A percentile compares a stretch with the other conserved stretches of the same genome.
Evolutionary conservation across 2,888 invertebrate genomes (phyloP).

Genomic region (Aradus depressus): DNA sequence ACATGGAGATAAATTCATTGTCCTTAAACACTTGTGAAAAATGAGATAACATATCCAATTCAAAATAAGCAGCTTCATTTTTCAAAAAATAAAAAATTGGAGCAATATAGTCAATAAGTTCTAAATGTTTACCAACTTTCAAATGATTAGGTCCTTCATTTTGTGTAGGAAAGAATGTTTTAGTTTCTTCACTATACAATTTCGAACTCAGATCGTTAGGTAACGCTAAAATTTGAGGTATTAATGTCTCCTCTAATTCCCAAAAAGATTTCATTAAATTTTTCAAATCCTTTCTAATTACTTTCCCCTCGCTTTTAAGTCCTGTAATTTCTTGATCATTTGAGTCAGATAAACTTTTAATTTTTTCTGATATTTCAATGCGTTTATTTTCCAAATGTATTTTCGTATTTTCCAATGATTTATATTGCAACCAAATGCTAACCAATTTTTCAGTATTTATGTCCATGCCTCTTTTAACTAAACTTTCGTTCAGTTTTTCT

Average conservation of each 20-base stretch:
- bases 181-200: conserved; percentile 43
- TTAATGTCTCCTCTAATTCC: conserved; percentile 59
- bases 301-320: conserved; percentile 45
- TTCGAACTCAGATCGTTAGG: conserved; percentile 57
- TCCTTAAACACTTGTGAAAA: conserved; percentile 41
- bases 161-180: conserved; percentile 33
- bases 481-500: conserved; percentile 42
- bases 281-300: conserved; percentile 52
- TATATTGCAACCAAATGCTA: conserved; percentile 50
- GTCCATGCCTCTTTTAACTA: conserved; percentile 44
- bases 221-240: conserved; percentile 50
- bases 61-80: conserved; percentile 59
- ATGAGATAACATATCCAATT: conserved; percentile 48
- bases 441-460: conserved; percentile 47
- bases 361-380: conserved; percentile 40
- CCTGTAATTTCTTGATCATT: conserved; percentile 37
- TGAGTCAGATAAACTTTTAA: conserved; percentile 39
- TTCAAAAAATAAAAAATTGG: conserved; percentile 50
- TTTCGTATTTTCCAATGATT: conserved; percentile 44
- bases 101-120: conserved; percentile 47
- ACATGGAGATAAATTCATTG: conserved; percentile 50
- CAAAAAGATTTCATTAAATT: conserved; percentile 50
- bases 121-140: conserved; percentile 43
- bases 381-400: conserved; percentile 43
- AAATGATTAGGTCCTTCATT: conserved; percentile 41